Conservation (phyloP, 1,140 invertebrate species). For the Campodea augens region DNA sequence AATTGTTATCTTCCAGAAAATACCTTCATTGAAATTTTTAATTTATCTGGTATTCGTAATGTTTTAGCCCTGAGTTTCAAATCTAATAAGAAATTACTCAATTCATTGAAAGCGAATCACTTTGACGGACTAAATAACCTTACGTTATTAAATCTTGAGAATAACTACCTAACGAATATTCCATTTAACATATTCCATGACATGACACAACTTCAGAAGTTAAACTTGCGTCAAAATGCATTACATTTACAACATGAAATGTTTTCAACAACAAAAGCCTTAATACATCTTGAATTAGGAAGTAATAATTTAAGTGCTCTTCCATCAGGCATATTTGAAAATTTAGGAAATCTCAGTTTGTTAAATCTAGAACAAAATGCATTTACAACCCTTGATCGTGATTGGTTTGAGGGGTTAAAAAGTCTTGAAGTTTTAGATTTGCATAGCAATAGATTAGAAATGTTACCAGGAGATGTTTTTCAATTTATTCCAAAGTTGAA, state of each 20-base stretch:
- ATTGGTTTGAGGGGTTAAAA: slow-evolving; percentile 33
- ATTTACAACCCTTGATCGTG: slow-evolving; percentile 26
- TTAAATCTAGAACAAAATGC: slow-evolving; percentile 35
- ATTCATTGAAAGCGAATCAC: slow-evolving; percentile 27
- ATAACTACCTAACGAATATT: slow-evolving; percentile 30
- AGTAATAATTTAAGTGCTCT: slow-evolving; percentile 34
- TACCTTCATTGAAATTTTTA: slow-evolving; percentile 16
- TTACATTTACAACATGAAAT: slow-evolving; percentile 34
- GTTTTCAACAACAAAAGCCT: slow-evolving; percentile 29
- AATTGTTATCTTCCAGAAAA: slow-evolving; percentile 19
- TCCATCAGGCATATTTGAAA: slow-evolving; percentile 33
- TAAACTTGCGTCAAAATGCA: slow-evolving; percentile 37
- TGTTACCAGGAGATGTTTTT: slow-evolving; percentile 10
- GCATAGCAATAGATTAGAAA: slow-evolving; percentile 32
- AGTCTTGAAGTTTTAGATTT: slow-evolving; percentile 37
- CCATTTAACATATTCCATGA: slow-evolving; percentile 34
- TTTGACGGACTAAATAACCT: slow-evolving; percentile 29
- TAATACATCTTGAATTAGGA: slow-evolving; percentile 37
- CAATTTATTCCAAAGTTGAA: slow-evolving; percentile 9
- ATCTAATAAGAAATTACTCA: slow-evolving; percentile 26
- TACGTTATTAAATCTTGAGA: slow-evolving; percentile 26
- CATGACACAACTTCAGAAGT: slow-evolving; percentile 31
- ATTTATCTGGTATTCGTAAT: slow-evolving; percentile 23
- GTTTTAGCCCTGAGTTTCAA: slow-evolving; percentile 26
- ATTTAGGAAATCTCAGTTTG: slow-evolving; percentile 31